Evolutionary conservation across 2,888 invertebrate genomes (phyloP).

Genomic region (Clunio marinus): DNA sequence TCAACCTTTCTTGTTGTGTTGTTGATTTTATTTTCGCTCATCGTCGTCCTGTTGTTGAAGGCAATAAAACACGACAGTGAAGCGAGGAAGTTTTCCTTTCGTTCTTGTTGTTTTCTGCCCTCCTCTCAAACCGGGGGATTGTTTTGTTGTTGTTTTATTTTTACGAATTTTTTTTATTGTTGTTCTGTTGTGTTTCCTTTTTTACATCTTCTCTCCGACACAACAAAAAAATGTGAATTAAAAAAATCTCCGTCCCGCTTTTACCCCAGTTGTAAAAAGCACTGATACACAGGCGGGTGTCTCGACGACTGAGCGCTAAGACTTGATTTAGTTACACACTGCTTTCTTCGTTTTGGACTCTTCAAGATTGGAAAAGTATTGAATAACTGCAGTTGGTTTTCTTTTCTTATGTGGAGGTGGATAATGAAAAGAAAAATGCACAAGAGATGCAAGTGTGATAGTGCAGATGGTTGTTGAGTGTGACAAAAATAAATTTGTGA

Average conservation of each 20-base stretch:
- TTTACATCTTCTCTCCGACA: conserved; percentile 20
- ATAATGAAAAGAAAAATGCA: background rate
- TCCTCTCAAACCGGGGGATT: background rate
- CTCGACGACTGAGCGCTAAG: conserved; percentile 3
- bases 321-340: background rate
- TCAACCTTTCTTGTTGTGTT: conserved; percentile 13
- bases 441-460: background rate
- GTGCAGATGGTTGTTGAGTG: background rate
- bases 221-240: conserved; percentile 17
- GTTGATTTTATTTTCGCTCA: conserved; percentile 9
- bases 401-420: conserved; percentile 3
- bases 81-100: background rate
- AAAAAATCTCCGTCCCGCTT: conserved; percentile 21
- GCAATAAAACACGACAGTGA: conserved; percentile 2
- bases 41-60: conserved; percentile 19
- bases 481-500: background rate
- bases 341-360: background rate
- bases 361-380: background rate
- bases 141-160: conserved; percentile 15
- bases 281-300: conserved; percentile 17
- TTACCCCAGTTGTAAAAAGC: conserved; percentile 10
- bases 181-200: conserved; percentile 22
- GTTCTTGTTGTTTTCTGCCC: background rate
- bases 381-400: conserved; percentile 7
- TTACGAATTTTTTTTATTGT: conserved; percentile 14